Conservation (phyloP, 53 echinoderm and acorn worm species). For the Apostichopus leukothele region DNA sequence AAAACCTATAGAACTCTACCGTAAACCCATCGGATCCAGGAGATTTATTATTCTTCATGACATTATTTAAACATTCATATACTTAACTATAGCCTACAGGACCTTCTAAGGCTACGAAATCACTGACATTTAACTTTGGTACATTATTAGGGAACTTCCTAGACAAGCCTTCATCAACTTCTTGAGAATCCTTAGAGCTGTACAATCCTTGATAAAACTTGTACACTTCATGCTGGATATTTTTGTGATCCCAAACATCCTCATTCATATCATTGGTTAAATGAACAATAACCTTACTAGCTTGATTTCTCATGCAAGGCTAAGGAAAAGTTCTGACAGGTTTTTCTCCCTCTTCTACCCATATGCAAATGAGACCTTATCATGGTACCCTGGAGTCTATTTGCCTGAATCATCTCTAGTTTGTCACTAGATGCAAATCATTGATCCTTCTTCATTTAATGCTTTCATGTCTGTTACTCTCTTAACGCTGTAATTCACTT, state of each 20-base stretch:
- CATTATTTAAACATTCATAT: not conserved
- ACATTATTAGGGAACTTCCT: not conserved
- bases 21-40: conserved; percentile 20
- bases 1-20: not conserved
- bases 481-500: not conserved
- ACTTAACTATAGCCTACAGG: not conserved
- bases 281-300: conserved; percentile 16
- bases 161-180: not conserved
- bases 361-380: not conserved
- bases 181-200: not conserved
- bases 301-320: not conserved
- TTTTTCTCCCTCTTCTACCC: not conserved
- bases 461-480: not conserved
- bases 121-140: not conserved
- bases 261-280: not conserved
- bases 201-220: not conserved
- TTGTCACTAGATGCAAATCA: not conserved
- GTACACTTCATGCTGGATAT: conserved; percentile 16
- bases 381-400: not conserved
- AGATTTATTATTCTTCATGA: conserved; percentile 2
- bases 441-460: not conserved
- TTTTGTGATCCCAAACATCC: not conserved
- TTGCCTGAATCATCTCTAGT: not conserved
- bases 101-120: not conserved
- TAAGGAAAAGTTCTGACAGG: not conserved